phyloP scores from a whole-genome alignment of 2,797 vertebrate species.

The Diplodus puntazzo region DNA sequence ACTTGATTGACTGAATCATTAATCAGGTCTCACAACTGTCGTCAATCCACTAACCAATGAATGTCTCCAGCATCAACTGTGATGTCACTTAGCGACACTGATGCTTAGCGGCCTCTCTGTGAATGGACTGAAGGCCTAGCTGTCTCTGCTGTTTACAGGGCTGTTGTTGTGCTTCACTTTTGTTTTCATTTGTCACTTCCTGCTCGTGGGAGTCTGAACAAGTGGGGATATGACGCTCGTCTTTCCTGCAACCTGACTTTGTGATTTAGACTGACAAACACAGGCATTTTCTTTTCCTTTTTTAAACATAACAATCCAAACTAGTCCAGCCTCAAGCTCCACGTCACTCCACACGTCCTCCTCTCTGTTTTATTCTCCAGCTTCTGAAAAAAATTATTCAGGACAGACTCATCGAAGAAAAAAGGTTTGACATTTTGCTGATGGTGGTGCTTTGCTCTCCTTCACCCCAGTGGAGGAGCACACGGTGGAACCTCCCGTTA shows the following conservation, averaged over 20 bases:
- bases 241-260: background rate
- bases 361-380: background rate
- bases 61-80: background rate
- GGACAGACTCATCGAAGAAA: background rate
- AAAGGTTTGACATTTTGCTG: conserved; percentile 42
- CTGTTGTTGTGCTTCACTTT: conserved; percentile 30
- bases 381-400: conserved; percentile 20
- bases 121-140: conserved; percentile 36
- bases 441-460: conserved; percentile 20
- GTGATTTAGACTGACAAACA: background rate
- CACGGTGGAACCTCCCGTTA: conserved; percentile 26
- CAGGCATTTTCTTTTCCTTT: background rate
- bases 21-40: background rate
- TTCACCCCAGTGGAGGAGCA: conserved; percentile 30
- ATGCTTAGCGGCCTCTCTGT: background rate
- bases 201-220: conserved; percentile 62
- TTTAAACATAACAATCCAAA: conserved; percentile 9
- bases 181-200: conserved; percentile 67
- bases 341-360: background rate
- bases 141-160: conserved; percentile 45
- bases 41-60: background rate
- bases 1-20: background rate
- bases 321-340: background rate
- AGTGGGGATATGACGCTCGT: conserved; percentile 40
- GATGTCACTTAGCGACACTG: background rate